Percentiles rank a stretch among this genome's conserved stretches.
These are phyloP conservation scores for Otocyon megalotis DNA, from an alignment of 2,113 vertebrate genomes.

Conservation along the genomic window DNA sequence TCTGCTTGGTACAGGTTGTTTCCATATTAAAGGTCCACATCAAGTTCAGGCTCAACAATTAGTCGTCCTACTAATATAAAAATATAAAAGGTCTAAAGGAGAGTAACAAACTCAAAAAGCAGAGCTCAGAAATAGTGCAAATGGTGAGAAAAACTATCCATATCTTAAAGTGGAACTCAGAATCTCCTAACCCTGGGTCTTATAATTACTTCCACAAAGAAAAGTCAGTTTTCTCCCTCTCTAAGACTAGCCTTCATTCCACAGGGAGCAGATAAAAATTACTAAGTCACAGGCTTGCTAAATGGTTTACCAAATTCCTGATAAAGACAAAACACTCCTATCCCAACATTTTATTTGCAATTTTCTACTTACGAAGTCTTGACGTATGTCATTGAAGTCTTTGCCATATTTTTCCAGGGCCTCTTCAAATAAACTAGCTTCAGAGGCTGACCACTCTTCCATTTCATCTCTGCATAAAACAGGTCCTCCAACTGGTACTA, in stretches of 20 bases:
- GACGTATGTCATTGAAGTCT: slow-evolving; percentile 99
- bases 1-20: not conserved
- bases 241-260: not conserved
- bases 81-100: not conserved
- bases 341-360: not conserved
- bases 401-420: slow-evolving; percentile 98
- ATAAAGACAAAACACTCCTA: not conserved
- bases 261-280: not conserved
- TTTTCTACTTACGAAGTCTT: slow-evolving; percentile 96
- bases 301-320: not conserved
- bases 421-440: slow-evolving; percentile 98
- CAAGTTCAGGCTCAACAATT: slow-evolving; percentile 19
- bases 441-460: slow-evolving; percentile 99
- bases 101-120: not conserved
- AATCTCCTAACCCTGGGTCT: not conserved
- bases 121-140: not conserved
- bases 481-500: slow-evolving; percentile 96
- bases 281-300: not conserved
- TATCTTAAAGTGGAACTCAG: slow-evolving; percentile 28
- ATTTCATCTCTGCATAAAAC: slow-evolving; percentile 98
- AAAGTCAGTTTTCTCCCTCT: not conserved
- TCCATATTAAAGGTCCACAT: not conserved
- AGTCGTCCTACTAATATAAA: not conserved
- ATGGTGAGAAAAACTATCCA: not conserved
- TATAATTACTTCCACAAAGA: not conserved